Base-by-base conservation (phyloP, 2,113 vertebrate genomes). In the Aptenodytes patagonicus region DNA sequence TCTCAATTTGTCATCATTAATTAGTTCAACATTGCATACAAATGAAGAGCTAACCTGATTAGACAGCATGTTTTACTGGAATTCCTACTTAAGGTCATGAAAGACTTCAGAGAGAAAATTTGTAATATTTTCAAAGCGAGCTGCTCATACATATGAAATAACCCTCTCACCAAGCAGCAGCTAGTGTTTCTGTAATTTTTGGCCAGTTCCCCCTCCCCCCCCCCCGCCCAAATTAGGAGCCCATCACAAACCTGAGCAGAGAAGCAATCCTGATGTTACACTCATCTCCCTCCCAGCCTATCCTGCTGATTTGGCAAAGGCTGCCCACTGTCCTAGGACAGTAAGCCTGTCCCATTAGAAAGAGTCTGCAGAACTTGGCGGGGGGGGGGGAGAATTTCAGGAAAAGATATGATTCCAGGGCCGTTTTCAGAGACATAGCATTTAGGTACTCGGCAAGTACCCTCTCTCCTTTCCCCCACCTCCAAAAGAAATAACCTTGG, bases 1-100 rank as follows among this genome's bases (percentile, higher is more conserved):
- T 96, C 95, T 97, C 96, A 96, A 97, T 97, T 96, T 97, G 96
- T 97, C 96, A 96, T 96, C 82, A 52, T 97, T 97, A 96, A 95
- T 97, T 96, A 97, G 86, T 80, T 90, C 82, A 96, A 91, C 94
- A 55, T 68, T 93, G 93, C 90, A 96, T 95, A 95, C 82, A 95
- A 95, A 96, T 71, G 91, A 90, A 97, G 87, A 93, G 62, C 55
- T 93, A 93, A 86, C 81, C 55, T 93, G 96, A 96, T 95, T 95
- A 96, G 97, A 90, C 93, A 94, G 89, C 93, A 85, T 32, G 93
- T 96, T 96, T 86, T 97, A 95, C 97, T 97, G 94, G 96, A 97
- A 97, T 88, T 80, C 87, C 93, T 91, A 94, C 94, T 95, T 93
- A 80, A 72, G 75, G 93, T 90, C 94, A 93, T 34, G 66, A 80